Evolutionary conservation across 2,797 vertebrate genomes (phyloP).

Genomic region (Octomys mimax): DNA sequence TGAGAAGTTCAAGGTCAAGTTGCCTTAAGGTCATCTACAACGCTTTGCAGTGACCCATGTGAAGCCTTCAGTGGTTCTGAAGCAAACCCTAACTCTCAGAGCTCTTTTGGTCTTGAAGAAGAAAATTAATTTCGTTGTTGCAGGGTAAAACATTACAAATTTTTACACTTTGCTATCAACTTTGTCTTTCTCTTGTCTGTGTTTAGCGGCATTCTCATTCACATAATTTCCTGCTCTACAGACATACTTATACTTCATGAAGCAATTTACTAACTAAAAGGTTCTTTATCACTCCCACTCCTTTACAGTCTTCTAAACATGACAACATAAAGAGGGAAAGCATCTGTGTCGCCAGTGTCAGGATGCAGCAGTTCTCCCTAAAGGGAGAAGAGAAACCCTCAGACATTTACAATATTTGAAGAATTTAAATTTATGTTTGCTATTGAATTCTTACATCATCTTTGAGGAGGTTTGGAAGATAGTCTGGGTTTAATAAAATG

Average conservation of each 20-base stretch:
- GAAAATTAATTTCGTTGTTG: neutral
- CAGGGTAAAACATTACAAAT: neutral
- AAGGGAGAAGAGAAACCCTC: slow-evolving; percentile 60
- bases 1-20: neutral
- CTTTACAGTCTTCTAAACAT: slow-evolving; percentile 68
- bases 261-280: slow-evolving; percentile 61
- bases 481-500: neutral
- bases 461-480: slow-evolving; percentile 16
- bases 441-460: neutral
- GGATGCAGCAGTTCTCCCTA: neutral
- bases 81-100: neutral
- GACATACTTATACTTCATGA: slow-evolving; percentile 48
- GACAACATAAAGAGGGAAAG: slow-evolving; percentile 17
- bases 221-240: slow-evolving; percentile 48
- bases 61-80: neutral
- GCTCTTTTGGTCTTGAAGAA: neutral
- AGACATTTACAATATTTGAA: slow-evolving; percentile 64
- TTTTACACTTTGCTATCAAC: slow-evolving; percentile 15
- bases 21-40: neutral
- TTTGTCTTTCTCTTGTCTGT: neutral
- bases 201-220: slow-evolving; percentile 32
- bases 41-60: neutral
- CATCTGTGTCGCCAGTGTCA: neutral
- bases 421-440: slow-evolving; percentile 65
- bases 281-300: slow-evolving; percentile 63